Evolutionary conservation across 2,797 vertebrate genomes (phyloP), one percentile per base, ranked within the genome.

Genomic region (Cirrhinus molitorella): DNA sequence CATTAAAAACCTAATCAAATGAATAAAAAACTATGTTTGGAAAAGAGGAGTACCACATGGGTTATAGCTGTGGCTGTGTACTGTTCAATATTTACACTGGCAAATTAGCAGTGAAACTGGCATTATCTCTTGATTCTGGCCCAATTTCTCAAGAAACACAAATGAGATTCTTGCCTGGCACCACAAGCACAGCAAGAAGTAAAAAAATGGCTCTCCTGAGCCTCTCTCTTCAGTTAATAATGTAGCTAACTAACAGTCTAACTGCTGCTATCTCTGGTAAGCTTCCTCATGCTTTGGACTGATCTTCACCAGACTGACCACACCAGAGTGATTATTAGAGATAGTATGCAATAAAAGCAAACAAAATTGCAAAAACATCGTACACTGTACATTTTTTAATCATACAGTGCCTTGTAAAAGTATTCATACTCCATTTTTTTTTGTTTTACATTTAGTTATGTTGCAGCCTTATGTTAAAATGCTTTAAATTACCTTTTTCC

Each of bases 71-170:
- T 37, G 77, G 28, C 23, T 47, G 61, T 37, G 9, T 13, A 67
- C 61, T 51, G 31, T 34, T 53, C 45, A 66, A 37, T 53, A 66
- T 79, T 53, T 79, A 79, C 21, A 6, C 19, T 79, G 45, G 77
- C 21, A 79, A 79, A 17, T 79, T 37, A 79, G 45, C 59, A 21
- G 28, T n/a, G 23, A 61, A 77, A 31, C 75, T 49, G 61, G 61
- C 28, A 67, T 65, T 49, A 23, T 45, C 79, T 80, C 19, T 53
- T 59, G 67, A 43, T 34, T 43, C 23, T 71, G 67, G 53, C 40
- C 37, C 7, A 19, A 14, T 7, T 59, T 12, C 51, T 80, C 12
- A 59, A 59, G 37, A 59, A 71, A 70, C 65, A 40, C 34, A 68
- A 28, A 80, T 80, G 21, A 3, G n/a, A 47, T 49, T 47, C 1